phyloP scores from a whole-genome alignment of 64 coral and sea anemone species.

The Pachyseris speciosa region DNA sequence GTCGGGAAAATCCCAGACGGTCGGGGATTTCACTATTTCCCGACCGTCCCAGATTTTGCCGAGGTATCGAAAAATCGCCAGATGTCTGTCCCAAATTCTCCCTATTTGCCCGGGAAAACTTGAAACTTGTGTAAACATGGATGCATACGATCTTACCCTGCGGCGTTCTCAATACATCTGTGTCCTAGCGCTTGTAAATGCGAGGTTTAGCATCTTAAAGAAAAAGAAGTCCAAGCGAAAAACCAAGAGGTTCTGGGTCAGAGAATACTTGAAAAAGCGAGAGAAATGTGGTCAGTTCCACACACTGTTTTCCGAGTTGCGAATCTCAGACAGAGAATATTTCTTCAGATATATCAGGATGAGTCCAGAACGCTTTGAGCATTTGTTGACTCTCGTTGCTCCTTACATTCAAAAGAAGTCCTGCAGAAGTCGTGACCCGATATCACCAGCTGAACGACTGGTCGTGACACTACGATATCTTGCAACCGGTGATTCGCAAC shows the following conservation, averaged over 20 bases:
- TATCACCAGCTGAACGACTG: constrained; percentile 65
- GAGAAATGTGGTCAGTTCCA: constrained; percentile 55
- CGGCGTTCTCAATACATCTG: not conserved
- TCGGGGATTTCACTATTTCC: not conserved
- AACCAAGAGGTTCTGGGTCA: constrained; percentile 25
- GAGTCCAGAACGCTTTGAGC: constrained; percentile 40
- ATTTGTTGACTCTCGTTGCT: constrained; percentile 46
- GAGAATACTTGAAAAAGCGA: not conserved
- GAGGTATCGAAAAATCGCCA: not conserved
- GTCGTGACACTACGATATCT: constrained; percentile 64
- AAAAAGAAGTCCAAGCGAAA: not conserved
- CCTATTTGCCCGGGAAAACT: not conserved
- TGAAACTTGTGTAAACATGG: not conserved
- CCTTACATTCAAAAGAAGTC: constrained; percentile 39
- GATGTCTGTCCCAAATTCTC: not conserved
- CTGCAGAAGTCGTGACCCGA: constrained; percentile 48
- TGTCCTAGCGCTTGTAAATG: not conserved
- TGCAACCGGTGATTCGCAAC: constrained; percentile 66
- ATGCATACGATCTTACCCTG: not conserved
- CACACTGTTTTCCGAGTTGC: constrained; percentile 62
- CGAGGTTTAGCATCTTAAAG: not conserved
- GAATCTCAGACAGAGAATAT: constrained; percentile 34
- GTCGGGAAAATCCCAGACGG: not conserved
- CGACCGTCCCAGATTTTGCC: not conserved
- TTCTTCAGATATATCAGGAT: constrained; percentile 60